A percentile compares a stretch with the other conserved stretches of the same genome.
These are phyloP conservation scores for Garrulus glandarius DNA, from an alignment of 2,797 vertebrate genomes.

Conservation along the genomic window DNA sequence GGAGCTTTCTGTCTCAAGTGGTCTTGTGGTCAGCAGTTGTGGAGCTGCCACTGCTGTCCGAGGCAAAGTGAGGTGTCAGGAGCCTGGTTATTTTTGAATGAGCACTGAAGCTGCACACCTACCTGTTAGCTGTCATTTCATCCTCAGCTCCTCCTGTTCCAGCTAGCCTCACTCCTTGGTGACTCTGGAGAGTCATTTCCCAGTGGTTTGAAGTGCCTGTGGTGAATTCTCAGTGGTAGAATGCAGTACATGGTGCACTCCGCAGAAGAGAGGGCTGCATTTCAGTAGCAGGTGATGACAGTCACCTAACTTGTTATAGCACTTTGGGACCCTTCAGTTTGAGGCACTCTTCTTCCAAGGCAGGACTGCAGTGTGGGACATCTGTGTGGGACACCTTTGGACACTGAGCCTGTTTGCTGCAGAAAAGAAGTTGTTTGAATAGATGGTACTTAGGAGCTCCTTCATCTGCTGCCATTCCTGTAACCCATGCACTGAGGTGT, in stretches of 20 bases:
- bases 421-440: not conserved
- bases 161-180: not conserved
- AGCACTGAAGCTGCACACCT: not conserved
- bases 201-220: not conserved
- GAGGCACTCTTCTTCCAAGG: not conserved
- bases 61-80: not conserved
- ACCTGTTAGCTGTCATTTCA: not conserved
- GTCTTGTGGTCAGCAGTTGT: not conserved
- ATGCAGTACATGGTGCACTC: not conserved
- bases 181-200: not conserved
- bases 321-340: conserved; percentile 70
- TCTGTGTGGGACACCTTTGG: conserved; percentile 19
- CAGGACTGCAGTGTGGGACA: not conserved
- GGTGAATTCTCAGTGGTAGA: not conserved
- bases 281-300: not conserved
- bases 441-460: not conserved
- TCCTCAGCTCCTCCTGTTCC: not conserved
- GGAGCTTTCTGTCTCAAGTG: not conserved
- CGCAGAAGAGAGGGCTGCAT: not conserved
- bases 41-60: not conserved
- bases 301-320: conserved; percentile 4
- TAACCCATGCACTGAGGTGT: not conserved
- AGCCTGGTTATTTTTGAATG: not conserved
- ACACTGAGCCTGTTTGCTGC: not conserved
- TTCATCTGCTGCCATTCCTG: not conserved